Evolutionary conservation across 1,140 invertebrate species (phyloP), one percentile per base, ranked within the genome.

Genomic region (Stenopsyche tienmushanensis): DNA sequence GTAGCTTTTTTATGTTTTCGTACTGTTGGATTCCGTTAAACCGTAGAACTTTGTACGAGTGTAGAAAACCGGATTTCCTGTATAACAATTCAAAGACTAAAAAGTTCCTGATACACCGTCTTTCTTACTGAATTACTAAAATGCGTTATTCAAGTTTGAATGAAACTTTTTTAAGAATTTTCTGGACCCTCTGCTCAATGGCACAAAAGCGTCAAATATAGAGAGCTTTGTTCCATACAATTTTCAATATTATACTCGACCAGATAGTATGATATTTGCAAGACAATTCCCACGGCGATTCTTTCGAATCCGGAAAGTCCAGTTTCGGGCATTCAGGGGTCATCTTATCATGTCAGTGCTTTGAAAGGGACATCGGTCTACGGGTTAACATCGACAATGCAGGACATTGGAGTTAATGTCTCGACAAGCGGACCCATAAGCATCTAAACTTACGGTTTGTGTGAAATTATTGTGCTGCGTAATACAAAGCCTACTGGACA

Each of bases 401-500:
- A 44, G 44, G 44, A 53, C 29, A 34, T n/a, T 17, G 23, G 20
- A 50, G 15, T 57, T 42, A 64, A 64, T 50, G 25, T 20, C 57
- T 44, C 23, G 10, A 20, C 15, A 15, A 20, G 41, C 2, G 1
- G 39, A 2, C 13, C 17, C 15, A n/a, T 23, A 25, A 2, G 18
- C 23, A 34, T 54, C n/a, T 54, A 29, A 18, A 29, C 10, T 53
- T 54, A 17, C 18, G 24, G 52, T 21, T 21, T 54, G 52, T 21
- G 24, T n/a, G 24, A 54, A 44, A 50, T 18, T 10, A 18, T 57
- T 55, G 42, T 44, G 52, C 47, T 18, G 13, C 10, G 49, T 39
- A 17, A n/a, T n/a, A 59, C 41, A 66, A 65, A 64, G n/a, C n/a
- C 64, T 64, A 68, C 66, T 68, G 66, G 66, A 68, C 66, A 68